These are phyloP conservation scores for Campaea margaritaria DNA, from an alignment of 2,888 invertebrate species.

Conservation along the genomic window DNA sequence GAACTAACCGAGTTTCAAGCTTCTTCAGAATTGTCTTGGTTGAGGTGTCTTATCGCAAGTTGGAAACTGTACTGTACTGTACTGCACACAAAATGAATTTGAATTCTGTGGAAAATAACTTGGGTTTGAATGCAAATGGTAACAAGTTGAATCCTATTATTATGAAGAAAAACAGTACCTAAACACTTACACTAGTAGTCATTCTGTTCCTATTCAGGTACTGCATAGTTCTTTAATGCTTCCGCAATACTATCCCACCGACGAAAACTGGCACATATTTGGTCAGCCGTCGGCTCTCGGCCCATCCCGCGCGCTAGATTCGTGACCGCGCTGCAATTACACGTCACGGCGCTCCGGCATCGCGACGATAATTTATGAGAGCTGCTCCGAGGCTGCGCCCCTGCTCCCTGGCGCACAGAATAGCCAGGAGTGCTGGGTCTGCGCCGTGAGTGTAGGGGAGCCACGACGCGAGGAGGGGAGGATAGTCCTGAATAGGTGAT, in stretches of 20 bases:
- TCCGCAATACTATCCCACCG: background rate
- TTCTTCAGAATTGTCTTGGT: too few species aligned
- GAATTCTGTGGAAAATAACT: too few species aligned
- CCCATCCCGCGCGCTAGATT: constrained; percentile 31
- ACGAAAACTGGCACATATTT: background rate
- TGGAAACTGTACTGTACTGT: too few species aligned
- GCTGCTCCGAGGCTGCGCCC: constrained; percentile 51
- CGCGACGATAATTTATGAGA: constrained; percentile 66
- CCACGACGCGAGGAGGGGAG: background rate
- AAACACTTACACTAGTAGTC: too few species aligned
- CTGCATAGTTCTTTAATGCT: background rate
- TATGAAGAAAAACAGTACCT: too few species aligned
- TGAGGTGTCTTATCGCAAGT: too few species aligned
- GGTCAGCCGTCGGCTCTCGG: constrained; percentile 6
- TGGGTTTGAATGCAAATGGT: too few species aligned
- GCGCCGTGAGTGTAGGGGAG: constrained; percentile 13
- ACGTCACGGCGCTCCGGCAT: constrained; percentile 59
- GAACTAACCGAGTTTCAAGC: too few species aligned
- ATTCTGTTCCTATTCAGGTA: too few species aligned
- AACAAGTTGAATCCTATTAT: too few species aligned
- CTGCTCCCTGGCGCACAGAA: constrained; percentile 52
- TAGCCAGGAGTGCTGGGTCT: constrained; percentile 3
- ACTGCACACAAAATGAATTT: too few species aligned
- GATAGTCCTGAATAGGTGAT: background rate
- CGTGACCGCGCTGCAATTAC: constrained; percentile 65